A percentile compares a stretch with the other conserved stretches of the same genome.
These are phyloP conservation scores for Mugil cephalus DNA, from an alignment of 2,113 vertebrate species.

Conservation along the genomic window DNA sequence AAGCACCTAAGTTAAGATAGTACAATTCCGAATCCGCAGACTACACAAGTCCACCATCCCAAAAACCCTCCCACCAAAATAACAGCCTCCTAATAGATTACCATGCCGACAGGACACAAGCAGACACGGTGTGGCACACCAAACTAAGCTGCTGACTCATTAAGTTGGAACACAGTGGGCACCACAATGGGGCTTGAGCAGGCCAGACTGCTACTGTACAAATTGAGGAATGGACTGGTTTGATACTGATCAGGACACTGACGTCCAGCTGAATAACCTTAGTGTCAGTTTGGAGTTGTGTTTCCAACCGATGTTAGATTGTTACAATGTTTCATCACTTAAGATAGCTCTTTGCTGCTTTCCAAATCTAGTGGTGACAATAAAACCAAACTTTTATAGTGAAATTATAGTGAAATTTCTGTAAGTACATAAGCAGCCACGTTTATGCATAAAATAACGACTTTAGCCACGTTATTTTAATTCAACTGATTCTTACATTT, in stretches of 20 bases:
- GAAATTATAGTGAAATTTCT: no score
- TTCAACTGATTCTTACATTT: no score
- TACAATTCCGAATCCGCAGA: slow-evolving; percentile 48
- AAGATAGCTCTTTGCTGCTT: background rate
- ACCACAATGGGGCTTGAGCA: slow-evolving; percentile 42
- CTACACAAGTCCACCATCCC: slow-evolving; percentile 57
- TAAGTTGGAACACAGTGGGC: slow-evolving; percentile 21
- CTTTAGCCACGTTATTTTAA: no score
- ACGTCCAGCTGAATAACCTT: no score
- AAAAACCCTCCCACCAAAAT: slow-evolving; percentile 63
- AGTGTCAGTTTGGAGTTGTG: no score
- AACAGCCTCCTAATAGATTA: slow-evolving; percentile 54
- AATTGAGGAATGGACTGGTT: background rate
- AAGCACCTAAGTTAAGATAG: slow-evolving; percentile 14
- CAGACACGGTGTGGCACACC: slow-evolving; percentile 50
- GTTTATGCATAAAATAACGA: no score
- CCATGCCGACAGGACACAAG: slow-evolving; percentile 59
- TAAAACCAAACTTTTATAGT: background rate
- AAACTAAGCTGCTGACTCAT: slow-evolving; percentile 62
- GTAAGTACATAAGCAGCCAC: no score
- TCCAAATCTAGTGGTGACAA: background rate
- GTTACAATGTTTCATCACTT: background rate
- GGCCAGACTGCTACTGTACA: slow-evolving; percentile 9
- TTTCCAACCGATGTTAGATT: background rate
- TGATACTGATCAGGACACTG: no score